These are phyloP conservation scores for Chionomys nivalis DNA, from an alignment of 2,113 vertebrate species.

Conservation along the genomic window DNA sequence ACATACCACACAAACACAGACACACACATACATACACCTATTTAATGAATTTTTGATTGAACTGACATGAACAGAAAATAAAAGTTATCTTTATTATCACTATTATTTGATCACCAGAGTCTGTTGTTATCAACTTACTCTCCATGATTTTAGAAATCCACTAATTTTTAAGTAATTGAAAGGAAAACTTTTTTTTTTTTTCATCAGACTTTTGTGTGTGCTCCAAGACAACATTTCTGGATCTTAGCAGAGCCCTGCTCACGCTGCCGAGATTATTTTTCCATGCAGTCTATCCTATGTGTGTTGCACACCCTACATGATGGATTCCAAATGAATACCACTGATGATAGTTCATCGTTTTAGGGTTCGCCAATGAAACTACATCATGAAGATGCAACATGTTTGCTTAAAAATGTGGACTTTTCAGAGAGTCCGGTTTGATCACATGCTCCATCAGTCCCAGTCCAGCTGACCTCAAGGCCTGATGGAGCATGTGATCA, in stretches of 20 bases:
- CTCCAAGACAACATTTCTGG: background rate
- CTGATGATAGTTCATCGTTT: background rate
- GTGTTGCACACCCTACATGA: fast-evolving
- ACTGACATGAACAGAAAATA: background rate
- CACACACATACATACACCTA: no score
- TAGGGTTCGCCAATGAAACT: background rate
- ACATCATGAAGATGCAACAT: background rate
- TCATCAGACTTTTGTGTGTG: background rate
- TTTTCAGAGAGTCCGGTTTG: no score
- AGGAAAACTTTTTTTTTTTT: background rate
- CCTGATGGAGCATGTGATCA: no score
- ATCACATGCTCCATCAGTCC: no score
- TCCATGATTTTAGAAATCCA: background rate
- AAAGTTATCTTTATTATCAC: background rate
- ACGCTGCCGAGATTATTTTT: background rate
- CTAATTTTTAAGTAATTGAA: background rate
- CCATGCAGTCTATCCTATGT: background rate
- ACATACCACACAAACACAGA: no score
- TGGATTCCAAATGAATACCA: background rate
- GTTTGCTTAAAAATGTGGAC: background rate
- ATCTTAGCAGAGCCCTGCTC: background rate
- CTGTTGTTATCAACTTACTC: background rate
- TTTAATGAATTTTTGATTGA: background rate
- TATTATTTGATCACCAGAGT: background rate
- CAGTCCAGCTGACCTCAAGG: no score